Evolutionary conservation across 2,797 vertebrate species (phyloP).

Genomic region (Fringilla coelebs): DNA sequence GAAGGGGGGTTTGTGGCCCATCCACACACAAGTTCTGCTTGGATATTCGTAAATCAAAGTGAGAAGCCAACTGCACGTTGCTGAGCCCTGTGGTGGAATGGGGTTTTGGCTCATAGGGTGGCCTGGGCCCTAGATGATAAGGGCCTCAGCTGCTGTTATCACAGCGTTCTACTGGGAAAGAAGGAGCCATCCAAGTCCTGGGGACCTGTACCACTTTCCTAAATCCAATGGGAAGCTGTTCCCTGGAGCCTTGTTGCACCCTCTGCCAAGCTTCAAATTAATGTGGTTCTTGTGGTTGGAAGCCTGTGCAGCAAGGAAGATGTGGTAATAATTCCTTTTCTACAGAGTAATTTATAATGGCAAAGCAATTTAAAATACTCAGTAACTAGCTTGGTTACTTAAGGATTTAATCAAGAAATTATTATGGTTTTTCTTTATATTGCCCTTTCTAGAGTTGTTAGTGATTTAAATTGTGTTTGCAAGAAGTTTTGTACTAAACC

Average conservation of each 20-base stretch:
- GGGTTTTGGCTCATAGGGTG: neutral
- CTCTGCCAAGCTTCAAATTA: conserved; percentile 53
- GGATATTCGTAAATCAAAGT: neutral
- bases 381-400: conserved; percentile 46
- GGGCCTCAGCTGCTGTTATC: neutral
- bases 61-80: neutral
- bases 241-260: neutral
- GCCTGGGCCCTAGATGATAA: neutral
- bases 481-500: conserved; percentile 21
- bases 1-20: neutral
- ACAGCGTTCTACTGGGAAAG: neutral
- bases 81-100: neutral
- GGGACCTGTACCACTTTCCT: neutral
- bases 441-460: neutral
- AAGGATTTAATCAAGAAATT: conserved; percentile 55
- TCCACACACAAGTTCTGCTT: neutral
- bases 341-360: conserved; percentile 39
- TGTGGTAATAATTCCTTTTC: conserved; percentile 55
- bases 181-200: neutral
- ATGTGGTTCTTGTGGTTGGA: conserved; percentile 59
- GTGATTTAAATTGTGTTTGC: conserved; percentile 13
- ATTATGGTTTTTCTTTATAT: neutral
- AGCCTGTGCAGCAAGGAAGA: conserved; percentile 37
- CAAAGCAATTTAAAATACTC: conserved; percentile 42
- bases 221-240: conserved; percentile 13